Base-by-base conservation (phyloP, 2,797 vertebrate genomes). In the Toxotes lorentzi region DNA sequence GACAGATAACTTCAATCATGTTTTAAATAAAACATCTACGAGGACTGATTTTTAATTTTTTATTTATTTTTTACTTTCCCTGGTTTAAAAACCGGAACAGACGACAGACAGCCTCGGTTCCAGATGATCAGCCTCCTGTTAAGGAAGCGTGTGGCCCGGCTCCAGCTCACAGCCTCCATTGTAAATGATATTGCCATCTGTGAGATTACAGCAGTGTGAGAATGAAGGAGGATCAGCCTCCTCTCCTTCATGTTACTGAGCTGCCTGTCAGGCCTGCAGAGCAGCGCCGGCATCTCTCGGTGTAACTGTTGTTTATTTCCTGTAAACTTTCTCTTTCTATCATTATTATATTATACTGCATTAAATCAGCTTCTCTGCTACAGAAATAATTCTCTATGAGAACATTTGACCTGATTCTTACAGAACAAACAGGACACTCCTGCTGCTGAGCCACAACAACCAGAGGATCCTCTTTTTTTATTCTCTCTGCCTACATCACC, bases 151-250 rank as follows among this genome's bases (percentile, higher is more conserved):
- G 86, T 95, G 94, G 94, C 92, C 27, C 35, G 40, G 79, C 83
- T 94, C 92, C 94, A 94, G 87, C 81, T 70, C 72, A 80, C 90
- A 86, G 90, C 88, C 81, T 88, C 87, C 64, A 66, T 82, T 90
- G 81, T 94, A 89, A 95, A 93, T 92, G 90, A 94, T 92, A 67
- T 81, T 67, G 81, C 94, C 94, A 94, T 94, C 94, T 95, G 95
- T 84, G 91, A 91, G 88, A 86, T 84, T 70, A 82, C 70, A 91
- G 54, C 93, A 91, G 92, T 87, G 87, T 87, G 87, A 80, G 89
- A 75, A 93, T 82, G 90, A 91, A 83, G 87, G 80, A 84, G 81
- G 85, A 91, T 92, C 91, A 88, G n/a, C 11, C 48, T 41, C 40
- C 40, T 14, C 12, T 14, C 12, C 1, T 41, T 14, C 40, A 41